Percentiles rank a stretch among this genome's conserved stretches.
These are phyloP conservation scores for Emberiza fucata DNA, from an alignment of 2,113 vertebrate genomes.

Conservation along the genomic window DNA sequence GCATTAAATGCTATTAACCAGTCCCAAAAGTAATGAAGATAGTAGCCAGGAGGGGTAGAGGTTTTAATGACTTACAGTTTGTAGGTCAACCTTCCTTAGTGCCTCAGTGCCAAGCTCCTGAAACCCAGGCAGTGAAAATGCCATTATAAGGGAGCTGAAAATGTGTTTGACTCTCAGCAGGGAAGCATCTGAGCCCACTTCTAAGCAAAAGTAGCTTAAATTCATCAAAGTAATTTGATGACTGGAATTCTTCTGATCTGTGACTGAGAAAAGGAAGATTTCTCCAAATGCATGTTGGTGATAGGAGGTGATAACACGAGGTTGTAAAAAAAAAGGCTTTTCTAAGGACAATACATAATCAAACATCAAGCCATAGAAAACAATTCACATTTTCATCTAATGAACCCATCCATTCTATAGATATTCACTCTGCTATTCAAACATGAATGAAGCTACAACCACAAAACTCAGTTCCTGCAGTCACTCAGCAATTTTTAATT, in stretches of 20 bases:
- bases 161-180: background rate
- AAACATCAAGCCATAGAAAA: background rate
- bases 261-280: background rate
- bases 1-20: slow-evolving; percentile 17
- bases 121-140: background rate
- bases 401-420: background rate
- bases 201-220: slow-evolving; percentile 10
- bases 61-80: slow-evolving; percentile 39
- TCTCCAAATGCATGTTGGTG: background rate
- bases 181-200: background rate
- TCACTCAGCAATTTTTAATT: background rate
- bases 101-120: background rate
- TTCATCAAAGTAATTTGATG: slow-evolving; percentile 6
- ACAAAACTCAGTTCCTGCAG: background rate
- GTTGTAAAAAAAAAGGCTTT: background rate
- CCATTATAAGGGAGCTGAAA: background rate
- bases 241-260: background rate
- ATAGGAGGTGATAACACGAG: background rate
- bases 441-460: background rate
- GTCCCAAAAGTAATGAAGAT: background rate
- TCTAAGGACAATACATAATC: background rate
- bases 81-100: slow-evolving; percentile 36
- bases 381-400: background rate
- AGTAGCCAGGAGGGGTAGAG: slow-evolving; percentile 14
- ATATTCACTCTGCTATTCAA: background rate